Conservation (phyloP, 2,797 vertebrate species). For the Mionectes olivaceus region DNA sequence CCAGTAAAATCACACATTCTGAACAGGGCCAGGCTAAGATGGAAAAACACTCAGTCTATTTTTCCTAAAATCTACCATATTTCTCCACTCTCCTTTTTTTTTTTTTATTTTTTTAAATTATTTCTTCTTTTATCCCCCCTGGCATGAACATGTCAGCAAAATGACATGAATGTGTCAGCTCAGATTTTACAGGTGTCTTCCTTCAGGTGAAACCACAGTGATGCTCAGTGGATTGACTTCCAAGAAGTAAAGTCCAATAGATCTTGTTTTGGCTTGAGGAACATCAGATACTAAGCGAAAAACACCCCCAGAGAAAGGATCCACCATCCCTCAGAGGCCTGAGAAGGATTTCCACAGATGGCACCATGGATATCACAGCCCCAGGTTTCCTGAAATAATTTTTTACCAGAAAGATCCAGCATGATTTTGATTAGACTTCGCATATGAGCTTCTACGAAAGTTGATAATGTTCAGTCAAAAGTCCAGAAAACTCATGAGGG, state of each 20-base stretch:
- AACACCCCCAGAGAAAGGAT: background rate
- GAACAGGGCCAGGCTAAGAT: background rate
- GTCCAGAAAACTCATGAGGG: background rate
- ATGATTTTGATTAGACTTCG: background rate
- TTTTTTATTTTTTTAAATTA: background rate
- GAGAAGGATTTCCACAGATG: background rate
- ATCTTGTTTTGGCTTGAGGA: background rate
- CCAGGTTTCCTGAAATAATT: background rate
- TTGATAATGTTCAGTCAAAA: background rate
- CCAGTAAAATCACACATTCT: slow-evolving; percentile 52
- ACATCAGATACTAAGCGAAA: background rate
- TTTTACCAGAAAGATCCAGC: background rate
- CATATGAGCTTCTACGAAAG: background rate
- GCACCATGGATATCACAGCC: accelerated
- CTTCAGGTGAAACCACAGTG: background rate
- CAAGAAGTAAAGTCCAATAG: background rate
- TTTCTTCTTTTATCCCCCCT: background rate
- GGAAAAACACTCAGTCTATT: slow-evolving; percentile 46
- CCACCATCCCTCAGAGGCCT: background rate
- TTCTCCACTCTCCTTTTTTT: background rate
- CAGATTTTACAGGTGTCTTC: background rate
- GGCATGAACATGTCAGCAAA: background rate
- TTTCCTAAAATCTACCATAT: slow-evolving; percentile 30
- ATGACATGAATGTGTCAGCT: background rate
- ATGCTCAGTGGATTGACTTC: background rate